A percentile compares a stretch with the other conserved stretches of the same genome.
Conservation (phyloP, 1,140 invertebrate genomes). For the Harpegnathos saltator region DNA sequence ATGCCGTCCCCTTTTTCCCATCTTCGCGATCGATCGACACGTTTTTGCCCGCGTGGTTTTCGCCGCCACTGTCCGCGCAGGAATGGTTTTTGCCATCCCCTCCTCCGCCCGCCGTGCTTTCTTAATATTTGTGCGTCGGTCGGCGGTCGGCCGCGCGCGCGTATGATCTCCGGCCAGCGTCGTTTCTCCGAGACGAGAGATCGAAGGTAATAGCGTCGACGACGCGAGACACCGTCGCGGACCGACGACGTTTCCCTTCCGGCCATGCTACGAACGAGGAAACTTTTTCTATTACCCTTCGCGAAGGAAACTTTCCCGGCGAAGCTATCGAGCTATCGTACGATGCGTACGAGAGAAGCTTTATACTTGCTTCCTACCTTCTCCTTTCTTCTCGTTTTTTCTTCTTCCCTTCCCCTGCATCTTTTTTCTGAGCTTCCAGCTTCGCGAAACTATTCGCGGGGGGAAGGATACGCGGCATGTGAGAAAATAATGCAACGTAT, state of each 20-base stretch:
- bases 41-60: slow-evolving; percentile 11
- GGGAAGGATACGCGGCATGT: neutral
- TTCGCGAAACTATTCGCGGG: slow-evolving; percentile 26
- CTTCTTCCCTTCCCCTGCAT: slow-evolving; percentile 6
- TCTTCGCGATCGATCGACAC: slow-evolving; percentile 48
- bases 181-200: slow-evolving; percentile 15
- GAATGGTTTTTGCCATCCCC: neutral
- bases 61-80: neutral
- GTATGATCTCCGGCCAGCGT: neutral
- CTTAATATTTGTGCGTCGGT: slow-evolving; percentile 21
- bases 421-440: too few relatives aligned
- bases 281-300: slow-evolving; percentile 71
- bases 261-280: slow-evolving; percentile 53
- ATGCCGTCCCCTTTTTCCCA: neutral
- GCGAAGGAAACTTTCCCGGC: slow-evolving; percentile 49
- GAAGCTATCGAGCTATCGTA: slow-evolving; percentile 53
- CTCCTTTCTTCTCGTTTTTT: neutral
- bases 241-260: slow-evolving; percentile 16
- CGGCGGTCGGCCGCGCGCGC: neutral
- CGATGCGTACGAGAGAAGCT: slow-evolving; percentile 28
- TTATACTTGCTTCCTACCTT: neutral
- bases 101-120: neutral
- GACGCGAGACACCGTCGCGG: slow-evolving; percentile 47
- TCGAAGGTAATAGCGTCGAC: slow-evolving; percentile 33
- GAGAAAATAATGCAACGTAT: neutral